Conservation (phyloP, 1,140 invertebrate genomes). For the Leptinotarsa texana region DNA sequence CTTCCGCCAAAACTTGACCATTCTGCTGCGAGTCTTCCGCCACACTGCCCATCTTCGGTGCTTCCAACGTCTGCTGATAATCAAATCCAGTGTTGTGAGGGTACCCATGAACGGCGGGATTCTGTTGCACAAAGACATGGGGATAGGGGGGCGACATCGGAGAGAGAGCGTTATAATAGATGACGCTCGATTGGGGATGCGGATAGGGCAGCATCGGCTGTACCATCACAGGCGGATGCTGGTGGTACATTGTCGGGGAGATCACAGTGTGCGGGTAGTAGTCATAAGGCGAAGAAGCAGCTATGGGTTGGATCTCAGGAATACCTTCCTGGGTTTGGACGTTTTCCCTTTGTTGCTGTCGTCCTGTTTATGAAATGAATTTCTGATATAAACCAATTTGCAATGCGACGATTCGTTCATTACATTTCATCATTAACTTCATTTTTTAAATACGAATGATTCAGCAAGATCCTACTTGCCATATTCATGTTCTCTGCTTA, state of each 20-base stretch:
- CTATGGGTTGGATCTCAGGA: too few relatives aligned
- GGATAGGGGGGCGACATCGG: conserved; percentile 17
- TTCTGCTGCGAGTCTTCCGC: too few relatives aligned
- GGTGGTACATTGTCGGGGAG: neutral
- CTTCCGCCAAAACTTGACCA: too few relatives aligned
- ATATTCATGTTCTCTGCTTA: too few relatives aligned
- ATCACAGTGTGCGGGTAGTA: conserved; percentile 10
- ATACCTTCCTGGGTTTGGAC: too few relatives aligned
- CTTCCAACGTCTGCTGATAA: neutral
- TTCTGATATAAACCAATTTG: neutral
- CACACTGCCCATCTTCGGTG: too few relatives aligned
- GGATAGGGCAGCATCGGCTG: conserved; percentile 8
- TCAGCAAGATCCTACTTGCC: too few relatives aligned
- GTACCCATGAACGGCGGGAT: neutral
- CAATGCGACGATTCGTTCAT: too few relatives aligned
- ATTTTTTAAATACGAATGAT: too few relatives aligned
- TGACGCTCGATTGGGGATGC: neutral
- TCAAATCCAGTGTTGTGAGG: neutral
- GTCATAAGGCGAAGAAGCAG: neutral
- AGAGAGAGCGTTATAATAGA: conserved; percentile 14
- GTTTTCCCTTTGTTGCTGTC: neutral
- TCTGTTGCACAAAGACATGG: conserved; percentile 15
- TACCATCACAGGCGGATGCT: conserved; percentile 13
- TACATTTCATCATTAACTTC: too few relatives aligned
- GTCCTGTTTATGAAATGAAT: neutral